Evolutionary conservation across 2,797 vertebrate genomes (phyloP).

Genomic region (Clarias pachynema): DNA sequence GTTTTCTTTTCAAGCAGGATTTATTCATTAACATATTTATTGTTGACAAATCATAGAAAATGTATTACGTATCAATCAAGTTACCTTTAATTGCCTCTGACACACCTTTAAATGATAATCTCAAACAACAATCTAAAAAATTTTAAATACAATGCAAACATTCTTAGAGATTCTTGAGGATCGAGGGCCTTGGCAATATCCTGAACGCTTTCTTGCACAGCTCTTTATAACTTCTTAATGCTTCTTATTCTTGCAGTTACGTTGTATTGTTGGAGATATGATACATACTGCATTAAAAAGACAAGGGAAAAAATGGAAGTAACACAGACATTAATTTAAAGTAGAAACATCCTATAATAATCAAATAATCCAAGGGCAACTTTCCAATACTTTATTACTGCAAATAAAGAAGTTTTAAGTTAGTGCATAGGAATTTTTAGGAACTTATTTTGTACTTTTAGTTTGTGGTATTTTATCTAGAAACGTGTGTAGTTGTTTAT

Average conservation of each 20-base stretch:
- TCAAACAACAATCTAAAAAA: not conserved
- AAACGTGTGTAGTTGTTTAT: not conserved
- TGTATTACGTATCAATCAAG: not conserved
- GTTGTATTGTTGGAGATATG: fast-evolving
- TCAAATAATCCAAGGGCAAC: not conserved
- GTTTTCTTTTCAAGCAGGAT: not conserved
- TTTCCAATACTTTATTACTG: not conserved
- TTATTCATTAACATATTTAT: not conserved
- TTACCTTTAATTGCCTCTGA: not conserved
- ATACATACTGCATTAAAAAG: not conserved
- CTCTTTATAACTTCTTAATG: not conserved
- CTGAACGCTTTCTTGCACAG: not conserved
- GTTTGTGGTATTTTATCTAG: not conserved
- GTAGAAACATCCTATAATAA: not conserved
- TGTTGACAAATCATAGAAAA: not conserved
- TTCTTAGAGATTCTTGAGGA: not conserved
- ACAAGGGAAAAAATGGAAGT: not conserved
- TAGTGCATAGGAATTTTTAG: not conserved
- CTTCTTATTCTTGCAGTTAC: not conserved
- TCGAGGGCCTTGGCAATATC: not conserved
- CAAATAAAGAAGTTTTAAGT: too few species aligned
- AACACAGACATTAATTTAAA: not conserved
- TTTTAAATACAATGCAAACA: not conserved
- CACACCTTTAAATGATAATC: not conserved
- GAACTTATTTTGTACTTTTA: not conserved